Evolutionary conservation across 2,888 invertebrate species (phyloP), one percentile per base, ranked within the genome.

Genomic region (Synanthedon tipuliformis): DNA sequence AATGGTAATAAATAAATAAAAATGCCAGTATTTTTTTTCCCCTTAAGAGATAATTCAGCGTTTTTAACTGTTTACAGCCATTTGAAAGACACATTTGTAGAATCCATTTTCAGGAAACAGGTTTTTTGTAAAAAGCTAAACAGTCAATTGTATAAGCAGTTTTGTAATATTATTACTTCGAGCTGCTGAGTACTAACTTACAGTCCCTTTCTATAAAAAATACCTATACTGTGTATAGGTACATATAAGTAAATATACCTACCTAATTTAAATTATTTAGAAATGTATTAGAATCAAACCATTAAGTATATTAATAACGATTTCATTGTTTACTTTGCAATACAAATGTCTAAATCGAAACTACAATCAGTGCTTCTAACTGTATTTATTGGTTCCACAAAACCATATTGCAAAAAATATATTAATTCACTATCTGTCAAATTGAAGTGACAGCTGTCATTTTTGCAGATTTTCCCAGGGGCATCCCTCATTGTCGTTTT

Each of bases 391-490:
- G 57, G 57, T 59, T 54, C 52, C 54, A 58, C 54, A 62, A 60
- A 62, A 56, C 51, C 55, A 54, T 61, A 69, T 71, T 70, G 75
- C 73, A 60, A 70, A 71, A 73, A 68, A 61, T 57, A n/a, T 64
- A 68, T 67, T 61, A 67, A 63, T 54, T 50, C 59, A 54, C 59
- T 74, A 75, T 75, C 75, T 65, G 27, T 54, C 50, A 41, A 40
- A 54, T 51, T 53, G 27, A 53, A 54, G 52, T 53, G 27, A 53
- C 69, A 70, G 59, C 62, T 75, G 74, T 58, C 56, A 57, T 56
- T 56, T 54, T 55, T 56, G 51, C 52, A 54, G 51, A 59, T 62
- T 60, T 72, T 76, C 76, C 64, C 76, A 76, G 71, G 61, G 54
- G 54, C 51, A 54, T 34, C 34, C 34, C 34, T 34, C 34, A 34